A percentile compares a stretch with the other conserved stretches of the same genome.
phyloP scores from a whole-genome alignment of 1,140 invertebrate genomes.

The Monomorium pharaonis region DNA sequence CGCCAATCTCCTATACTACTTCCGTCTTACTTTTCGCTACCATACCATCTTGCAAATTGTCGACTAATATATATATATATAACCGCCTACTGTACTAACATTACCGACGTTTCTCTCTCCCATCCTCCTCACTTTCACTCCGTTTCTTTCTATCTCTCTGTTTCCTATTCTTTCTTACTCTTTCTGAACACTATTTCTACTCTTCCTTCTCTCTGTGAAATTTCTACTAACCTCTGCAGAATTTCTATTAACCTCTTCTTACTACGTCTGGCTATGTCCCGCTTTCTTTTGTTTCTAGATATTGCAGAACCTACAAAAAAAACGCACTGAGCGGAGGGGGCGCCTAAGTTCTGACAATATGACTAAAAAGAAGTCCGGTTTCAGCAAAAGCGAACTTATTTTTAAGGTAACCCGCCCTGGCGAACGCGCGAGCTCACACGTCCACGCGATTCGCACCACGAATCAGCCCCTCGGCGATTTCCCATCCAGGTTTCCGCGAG shows the following conservation, averaged over 20 bases:
- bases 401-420: constrained; percentile 94
- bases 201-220: constrained; percentile 52
- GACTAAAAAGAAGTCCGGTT: constrained; percentile 94
- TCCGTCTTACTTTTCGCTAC: constrained; percentile 18
- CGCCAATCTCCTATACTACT: constrained; percentile 20
- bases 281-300: constrained; percentile 96
- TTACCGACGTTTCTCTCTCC: constrained; percentile 22
- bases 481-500: constrained; percentile 70
- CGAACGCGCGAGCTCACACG: constrained; percentile 81
- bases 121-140: constrained; percentile 11
- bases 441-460: constrained; percentile 73
- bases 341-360: constrained; percentile 94
- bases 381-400: constrained; percentile 98
- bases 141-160: constrained; percentile 40
- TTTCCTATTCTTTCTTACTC: constrained; percentile 48
- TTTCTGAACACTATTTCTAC: constrained; percentile 70
- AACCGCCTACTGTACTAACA: constrained; percentile 19
- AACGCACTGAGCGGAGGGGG: constrained; percentile 96
- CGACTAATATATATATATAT: constrained; percentile 42
- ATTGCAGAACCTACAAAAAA: constrained; percentile 98
- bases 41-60: constrained; percentile 37
- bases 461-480: constrained; percentile 69
- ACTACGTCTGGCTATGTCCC: constrained; percentile 86
- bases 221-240: constrained; percentile 76
- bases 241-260: constrained; percentile 79